Base-by-base conservation (phyloP, 2,797 vertebrate species). In the Remorina albescens region DNA sequence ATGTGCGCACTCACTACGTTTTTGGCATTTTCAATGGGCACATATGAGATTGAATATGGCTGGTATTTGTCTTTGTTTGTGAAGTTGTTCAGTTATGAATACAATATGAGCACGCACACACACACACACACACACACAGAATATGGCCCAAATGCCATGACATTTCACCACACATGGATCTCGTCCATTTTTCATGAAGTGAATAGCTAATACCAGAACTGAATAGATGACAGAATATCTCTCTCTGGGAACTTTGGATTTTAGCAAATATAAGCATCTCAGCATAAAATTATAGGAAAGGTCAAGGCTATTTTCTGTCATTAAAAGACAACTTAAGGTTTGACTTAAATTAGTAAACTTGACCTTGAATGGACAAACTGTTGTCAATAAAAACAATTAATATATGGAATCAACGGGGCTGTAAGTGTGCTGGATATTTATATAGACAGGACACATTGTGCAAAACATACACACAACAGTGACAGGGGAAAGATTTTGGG, bases 181-280 rank as follows among this genome's bases (percentile, higher is more conserved):
- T 57, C 30, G 49, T 94, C 80, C 84, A 94, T 94, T 88, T 94
- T 95, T 94, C 86, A 95, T 93, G 74, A 78, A 37, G 25, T 53
- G 78, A 56, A 63, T 9, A 28, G 76, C 58, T 67, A 65, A 83
- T 60, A 80, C 41, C 77, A 68, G 28, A 70, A 39, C 71, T 23
- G 72, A 79, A 76, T 60, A 84, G 76, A 85, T 68, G 71, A 39
- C 59, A 69, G 44, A 76, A 58, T 76, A 64, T 75, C 73, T 82
- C 79, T 83, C 67, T 32, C 39, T 65, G 46, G 57, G 64, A 71
- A 57, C 56, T 73, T 50, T 59, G 30, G 12, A 41, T 53, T 75
- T 81, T 19, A 16, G 55, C 71, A 70, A 76, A 82, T 78, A 85
- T 76, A 63, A 68, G 67, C 60, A 60, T 34, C 59, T 46, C 28